Evolutionary conservation across 2,113 vertebrate species (phyloP).

Genomic region (Nesogale talazaci): DNA sequence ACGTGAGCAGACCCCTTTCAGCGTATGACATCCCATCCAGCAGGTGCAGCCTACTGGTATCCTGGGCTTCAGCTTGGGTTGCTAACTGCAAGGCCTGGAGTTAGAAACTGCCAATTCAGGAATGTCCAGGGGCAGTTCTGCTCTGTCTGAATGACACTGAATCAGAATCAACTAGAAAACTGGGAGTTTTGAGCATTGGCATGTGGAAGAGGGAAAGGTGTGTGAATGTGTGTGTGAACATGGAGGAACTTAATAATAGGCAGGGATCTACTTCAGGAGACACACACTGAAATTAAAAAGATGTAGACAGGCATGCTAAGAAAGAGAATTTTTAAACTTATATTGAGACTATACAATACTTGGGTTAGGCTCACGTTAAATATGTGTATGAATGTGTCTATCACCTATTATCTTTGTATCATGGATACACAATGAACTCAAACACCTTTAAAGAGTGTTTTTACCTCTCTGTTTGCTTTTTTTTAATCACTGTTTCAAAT

Average conservation of each 20-base stretch:
- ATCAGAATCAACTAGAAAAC: no score
- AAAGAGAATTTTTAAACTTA: neutral
- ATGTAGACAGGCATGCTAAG: neutral
- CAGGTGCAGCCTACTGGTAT: no score
- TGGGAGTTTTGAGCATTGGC: neutral
- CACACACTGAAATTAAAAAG: slow-evolving; percentile 5
- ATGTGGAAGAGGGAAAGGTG: neutral
- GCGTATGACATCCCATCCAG: neutral
- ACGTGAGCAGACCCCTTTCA: neutral
- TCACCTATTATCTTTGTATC: neutral
- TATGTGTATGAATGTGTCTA: neutral
- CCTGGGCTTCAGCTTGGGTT: no score
- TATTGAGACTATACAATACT: neutral
- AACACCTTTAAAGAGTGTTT: neutral
- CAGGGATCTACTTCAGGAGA: neutral
- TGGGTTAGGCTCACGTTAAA: neutral
- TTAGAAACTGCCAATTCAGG: no score
- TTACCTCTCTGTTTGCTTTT: neutral
- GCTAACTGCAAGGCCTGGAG: no score
- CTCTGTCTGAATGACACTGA: no score
- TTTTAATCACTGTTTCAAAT: slow-evolving; percentile 16
- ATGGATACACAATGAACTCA: neutral
- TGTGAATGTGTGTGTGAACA: neutral
- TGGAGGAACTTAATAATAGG: neutral
- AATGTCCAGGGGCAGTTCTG: no score